phyloP scores from a whole-genome alignment of 2,113 vertebrate genomes.

The Colinus virginianus region DNA sequence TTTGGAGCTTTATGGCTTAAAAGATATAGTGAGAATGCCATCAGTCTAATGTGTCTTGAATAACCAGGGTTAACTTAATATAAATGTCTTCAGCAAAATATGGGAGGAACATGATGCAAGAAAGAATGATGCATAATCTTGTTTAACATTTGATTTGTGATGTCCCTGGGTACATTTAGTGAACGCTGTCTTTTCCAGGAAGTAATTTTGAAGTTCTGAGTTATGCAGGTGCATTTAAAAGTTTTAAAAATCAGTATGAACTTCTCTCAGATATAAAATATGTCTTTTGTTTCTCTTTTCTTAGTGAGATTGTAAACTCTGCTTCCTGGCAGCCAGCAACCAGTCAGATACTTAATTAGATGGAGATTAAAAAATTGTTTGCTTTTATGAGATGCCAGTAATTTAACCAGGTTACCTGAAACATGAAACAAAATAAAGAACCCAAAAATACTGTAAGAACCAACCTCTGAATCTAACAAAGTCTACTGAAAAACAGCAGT shows the following conservation, averaged over 20 bases:
- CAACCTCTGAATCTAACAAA: background rate
- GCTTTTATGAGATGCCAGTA: background rate
- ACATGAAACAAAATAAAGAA: background rate
- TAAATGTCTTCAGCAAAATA: constrained; percentile 12
- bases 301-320: background rate
- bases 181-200: background rate
- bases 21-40: background rate
- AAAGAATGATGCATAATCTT: background rate
- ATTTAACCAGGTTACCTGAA: background rate
- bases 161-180: background rate
- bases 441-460: background rate
- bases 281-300: background rate
- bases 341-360: background rate
- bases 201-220: background rate
- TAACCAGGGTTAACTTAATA: background rate
- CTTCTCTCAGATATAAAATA: background rate
- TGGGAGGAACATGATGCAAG: background rate
- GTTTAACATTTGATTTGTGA: background rate
- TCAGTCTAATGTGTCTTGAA: background rate
- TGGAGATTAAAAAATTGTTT: background rate
- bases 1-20: background rate
- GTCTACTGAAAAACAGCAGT: background rate
- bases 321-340: background rate
- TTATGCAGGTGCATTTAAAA: background rate
- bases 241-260: background rate